phyloP scores from a whole-genome alignment of 2,113 vertebrate species.

The Microtus richardsoni region DNA sequence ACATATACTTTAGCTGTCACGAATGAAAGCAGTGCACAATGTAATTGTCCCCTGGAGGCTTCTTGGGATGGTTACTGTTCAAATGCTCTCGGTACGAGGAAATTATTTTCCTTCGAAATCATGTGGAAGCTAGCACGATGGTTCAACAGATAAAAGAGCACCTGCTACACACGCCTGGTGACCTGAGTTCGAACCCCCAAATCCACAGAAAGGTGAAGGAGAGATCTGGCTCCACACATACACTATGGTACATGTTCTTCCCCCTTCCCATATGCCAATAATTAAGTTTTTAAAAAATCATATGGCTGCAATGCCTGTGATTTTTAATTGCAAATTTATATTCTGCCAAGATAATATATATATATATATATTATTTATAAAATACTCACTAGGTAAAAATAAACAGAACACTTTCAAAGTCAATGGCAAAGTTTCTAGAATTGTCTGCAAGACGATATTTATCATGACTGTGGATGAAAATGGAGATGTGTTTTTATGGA shows the following conservation, averaged over 20 bases:
- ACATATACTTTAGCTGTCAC: constrained; percentile 30
- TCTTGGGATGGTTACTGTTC: constrained; percentile 47
- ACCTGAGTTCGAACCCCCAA: not conserved
- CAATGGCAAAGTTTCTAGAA: constrained; percentile 35
- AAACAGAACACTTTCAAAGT: constrained; percentile 15
- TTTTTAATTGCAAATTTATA: constrained; percentile 53
- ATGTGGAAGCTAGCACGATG: not conserved
- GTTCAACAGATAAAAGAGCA: not conserved
- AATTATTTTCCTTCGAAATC: constrained; percentile 64
- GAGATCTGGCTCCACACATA: not conserved
- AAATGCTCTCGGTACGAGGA: constrained; percentile 11
- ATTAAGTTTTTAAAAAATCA: constrained; percentile 17
- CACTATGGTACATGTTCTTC: not conserved
- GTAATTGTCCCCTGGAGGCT: constrained; percentile 60
- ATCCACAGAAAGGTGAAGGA: not conserved
- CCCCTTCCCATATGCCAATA: not conserved
- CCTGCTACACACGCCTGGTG: no score
- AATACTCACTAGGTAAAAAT: constrained; percentile 53
- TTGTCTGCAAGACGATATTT: constrained; percentile 10
- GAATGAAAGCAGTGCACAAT: constrained; percentile 55
- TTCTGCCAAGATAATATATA: constrained; percentile 5
- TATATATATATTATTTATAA: constrained; percentile 59
- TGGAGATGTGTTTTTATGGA: constrained; percentile 39
- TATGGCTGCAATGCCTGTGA: not conserved
- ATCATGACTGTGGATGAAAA: constrained; percentile 5